A percentile compares a stretch with the other conserved stretches of the same genome.
Evolutionary conservation across 2,797 vertebrate species (phyloP).

Genomic region (Hyperoplus immaculatus): DNA sequence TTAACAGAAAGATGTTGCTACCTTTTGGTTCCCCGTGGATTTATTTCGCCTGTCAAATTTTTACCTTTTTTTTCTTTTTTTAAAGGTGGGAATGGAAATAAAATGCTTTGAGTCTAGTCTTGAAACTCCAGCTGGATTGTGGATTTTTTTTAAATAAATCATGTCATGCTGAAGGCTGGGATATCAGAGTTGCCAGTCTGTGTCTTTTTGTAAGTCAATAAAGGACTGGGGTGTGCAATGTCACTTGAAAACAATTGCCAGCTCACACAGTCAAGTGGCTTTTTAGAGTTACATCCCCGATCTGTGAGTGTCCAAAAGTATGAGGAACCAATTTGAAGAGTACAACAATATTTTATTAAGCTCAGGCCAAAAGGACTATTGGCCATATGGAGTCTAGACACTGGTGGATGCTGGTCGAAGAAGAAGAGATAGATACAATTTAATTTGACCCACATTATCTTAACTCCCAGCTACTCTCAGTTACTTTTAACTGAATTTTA

Average conservation of each 20-base stretch:
- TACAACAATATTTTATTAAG: no score
- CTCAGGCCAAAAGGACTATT: no score
- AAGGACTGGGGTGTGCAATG: not conserved
- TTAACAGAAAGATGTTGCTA: constrained; percentile 61
- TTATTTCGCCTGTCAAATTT: constrained; percentile 27
- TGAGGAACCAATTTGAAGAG: not conserved
- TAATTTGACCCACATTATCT: not conserved
- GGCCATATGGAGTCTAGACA: no score
- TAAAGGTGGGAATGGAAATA: constrained; percentile 65
- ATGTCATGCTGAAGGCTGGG: constrained; percentile 40
- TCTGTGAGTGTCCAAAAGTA: not conserved
- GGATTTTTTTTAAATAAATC: constrained; percentile 56
- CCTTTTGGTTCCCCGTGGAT: constrained; percentile 55
- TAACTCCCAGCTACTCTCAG: not conserved
- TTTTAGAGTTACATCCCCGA: not conserved
- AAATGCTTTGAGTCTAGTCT: constrained; percentile 59
- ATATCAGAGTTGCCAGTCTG: constrained; percentile 27
- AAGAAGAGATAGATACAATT: no score
- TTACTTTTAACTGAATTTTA: no score
- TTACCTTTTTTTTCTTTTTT: constrained; percentile 37
- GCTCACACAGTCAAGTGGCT: not conserved
- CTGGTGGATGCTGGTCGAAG: no score
- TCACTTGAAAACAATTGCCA: not conserved
- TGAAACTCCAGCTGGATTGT: constrained; percentile 32
- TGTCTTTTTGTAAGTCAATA: constrained; percentile 31